Conservation (phyloP, 2,888 invertebrate genomes). For the Cenopis cana region DNA sequence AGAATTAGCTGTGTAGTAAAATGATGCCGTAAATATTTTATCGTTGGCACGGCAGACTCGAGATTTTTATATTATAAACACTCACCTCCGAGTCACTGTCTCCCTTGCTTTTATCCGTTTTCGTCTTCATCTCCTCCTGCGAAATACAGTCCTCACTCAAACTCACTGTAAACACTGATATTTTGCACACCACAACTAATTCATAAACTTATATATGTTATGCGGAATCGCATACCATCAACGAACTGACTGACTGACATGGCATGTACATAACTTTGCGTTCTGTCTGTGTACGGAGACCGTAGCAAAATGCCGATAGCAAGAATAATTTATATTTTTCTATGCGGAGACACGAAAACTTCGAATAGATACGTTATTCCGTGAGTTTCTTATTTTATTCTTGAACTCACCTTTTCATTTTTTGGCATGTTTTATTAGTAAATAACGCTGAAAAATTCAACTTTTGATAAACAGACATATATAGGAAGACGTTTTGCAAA, state of each 20-base stretch:
- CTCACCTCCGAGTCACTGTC: constrained; percentile 85
- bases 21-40: constrained; percentile 49
- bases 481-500: constrained; percentile 42
- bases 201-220: constrained; percentile 77
- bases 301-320: constrained; percentile 69
- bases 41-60: constrained; percentile 46
- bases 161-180: constrained; percentile 69
- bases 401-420: constrained; percentile 70
- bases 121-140: constrained; percentile 85
- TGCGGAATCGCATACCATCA: constrained; percentile 74
- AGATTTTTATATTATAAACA: constrained; percentile 58
- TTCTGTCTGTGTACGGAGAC: constrained; percentile 58
- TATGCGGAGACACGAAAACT: constrained; percentile 41
- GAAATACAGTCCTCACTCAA: constrained; percentile 72
- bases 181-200: constrained; percentile 66
- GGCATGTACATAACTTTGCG: constrained; percentile 60
- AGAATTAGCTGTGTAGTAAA: constrained; percentile 41
- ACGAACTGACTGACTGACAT: constrained; percentile 76
- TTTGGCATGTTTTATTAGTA: constrained; percentile 68
- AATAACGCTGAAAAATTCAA: constrained; percentile 66
- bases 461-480: constrained; percentile 64
- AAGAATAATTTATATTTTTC: constrained; percentile 54
- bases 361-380: constrained; percentile 36
- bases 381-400: constrained; percentile 47
- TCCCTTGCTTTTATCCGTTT: constrained; percentile 85